Evolutionary conservation across 2,113 vertebrate species (phyloP).

Genomic region (Chaetodon trifascialis): DNA sequence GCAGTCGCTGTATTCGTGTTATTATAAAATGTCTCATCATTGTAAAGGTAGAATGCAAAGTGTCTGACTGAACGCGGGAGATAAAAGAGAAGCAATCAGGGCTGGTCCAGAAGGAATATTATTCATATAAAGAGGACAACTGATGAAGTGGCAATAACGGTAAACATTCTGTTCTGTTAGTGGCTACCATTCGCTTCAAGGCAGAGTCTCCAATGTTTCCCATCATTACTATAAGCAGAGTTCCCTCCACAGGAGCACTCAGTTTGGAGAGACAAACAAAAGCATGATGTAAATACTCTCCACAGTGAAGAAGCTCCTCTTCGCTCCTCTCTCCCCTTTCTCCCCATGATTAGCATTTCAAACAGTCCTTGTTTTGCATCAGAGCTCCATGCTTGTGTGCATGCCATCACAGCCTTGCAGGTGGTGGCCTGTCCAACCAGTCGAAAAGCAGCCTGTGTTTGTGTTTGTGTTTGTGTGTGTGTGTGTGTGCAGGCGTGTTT

Average conservation of each 20-base stretch:
- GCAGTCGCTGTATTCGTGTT: constrained; percentile 25
- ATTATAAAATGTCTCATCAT: constrained; percentile 46
- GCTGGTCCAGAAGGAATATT: constrained; percentile 50
- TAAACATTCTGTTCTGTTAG: constrained; percentile 58
- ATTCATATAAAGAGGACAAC: constrained; percentile 56
- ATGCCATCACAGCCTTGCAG: constrained; percentile 79
- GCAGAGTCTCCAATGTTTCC: constrained; percentile 64
- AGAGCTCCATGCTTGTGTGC: constrained; percentile 72
- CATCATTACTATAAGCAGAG: constrained; percentile 61
- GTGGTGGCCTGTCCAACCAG: constrained; percentile 77
- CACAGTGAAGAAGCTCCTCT: constrained; percentile 71
- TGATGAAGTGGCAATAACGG: constrained; percentile 67
- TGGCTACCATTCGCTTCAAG: constrained; percentile 56
- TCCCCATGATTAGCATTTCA: constrained; percentile 83
- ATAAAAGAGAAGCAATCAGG: constrained; percentile 60
- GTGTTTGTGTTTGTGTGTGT: constrained; percentile 11
- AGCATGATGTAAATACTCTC: constrained; percentile 78
- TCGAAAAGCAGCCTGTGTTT: constrained; percentile 55
- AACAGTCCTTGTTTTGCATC: constrained; percentile 82
- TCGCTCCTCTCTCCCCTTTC: constrained; percentile 61
- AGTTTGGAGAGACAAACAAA: constrained; percentile 79
- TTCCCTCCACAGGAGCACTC: constrained; percentile 72
- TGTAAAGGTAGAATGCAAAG: constrained; percentile 60
- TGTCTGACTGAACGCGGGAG: constrained; percentile 40
- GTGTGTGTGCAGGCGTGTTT: constrained; percentile 24